Evolutionary conservation across 2,888 invertebrate genomes (phyloP), one percentile per base, ranked within the genome.

Genomic region (Tortrix viridana): DNA sequence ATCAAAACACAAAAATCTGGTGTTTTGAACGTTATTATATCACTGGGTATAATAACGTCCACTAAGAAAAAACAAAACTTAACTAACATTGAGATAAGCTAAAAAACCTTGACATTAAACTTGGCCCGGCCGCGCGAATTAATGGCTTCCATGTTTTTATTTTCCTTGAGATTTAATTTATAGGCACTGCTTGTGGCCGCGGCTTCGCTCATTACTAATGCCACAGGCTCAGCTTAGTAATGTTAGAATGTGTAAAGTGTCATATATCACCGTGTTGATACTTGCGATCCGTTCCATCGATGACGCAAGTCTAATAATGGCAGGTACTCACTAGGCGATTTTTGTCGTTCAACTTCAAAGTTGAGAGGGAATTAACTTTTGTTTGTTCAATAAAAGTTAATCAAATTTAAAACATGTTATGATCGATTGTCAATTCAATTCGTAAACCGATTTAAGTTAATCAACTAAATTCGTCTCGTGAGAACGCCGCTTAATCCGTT

Each of bases 111-210:
- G 92, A 92, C 92, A 92, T 92, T 92, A 89, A 91, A 91, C 91
- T 91, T 91, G 91, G 89, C 89, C 87, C 85, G 85, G 83, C 86
- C 83, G 89, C 87, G 91, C 91, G 89, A 91, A 92, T 90, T 90
- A 92, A 92, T 92, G 88, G 88, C 89, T 90, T 91, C 91, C 89
- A 89, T 86, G 92, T 91, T 91, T 92, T 91, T 89, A 90, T 90
- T 90, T 90, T 90, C 89, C 91, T 90, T 88, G 89, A 92, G 91
- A 89, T 90, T 89, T 89, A 90, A 92, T 92, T 92, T 90, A 92
- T 90, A 85, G 85, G 79, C 86, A 81, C 78, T 76, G 87, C 80
- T 86, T 82, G 86, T 81, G 80, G 80, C 82, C 80, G 77, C 81
- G 77, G 85, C 86, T 86, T 88, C 89, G 87, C 87, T 88, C 86